Evolutionary conservation across 2,797 vertebrate species (phyloP).

Genomic region (Rousettus madagascariensis): DNA sequence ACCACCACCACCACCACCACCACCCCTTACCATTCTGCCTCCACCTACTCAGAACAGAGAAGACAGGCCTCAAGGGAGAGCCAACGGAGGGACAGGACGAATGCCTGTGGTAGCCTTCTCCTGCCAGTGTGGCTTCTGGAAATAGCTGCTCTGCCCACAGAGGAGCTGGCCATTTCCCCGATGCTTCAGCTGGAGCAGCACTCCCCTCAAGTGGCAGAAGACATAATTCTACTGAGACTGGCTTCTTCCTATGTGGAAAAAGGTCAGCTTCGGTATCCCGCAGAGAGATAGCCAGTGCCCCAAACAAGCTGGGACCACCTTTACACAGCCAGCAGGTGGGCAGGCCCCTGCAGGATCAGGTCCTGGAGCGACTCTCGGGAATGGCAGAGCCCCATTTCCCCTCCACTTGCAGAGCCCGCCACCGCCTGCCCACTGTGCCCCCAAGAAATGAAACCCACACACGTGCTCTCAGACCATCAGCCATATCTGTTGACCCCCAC

Average conservation of each 20-base stretch:
- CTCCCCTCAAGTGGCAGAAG: slow-evolving; percentile 55
- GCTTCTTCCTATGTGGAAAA: neutral
- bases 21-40: neutral
- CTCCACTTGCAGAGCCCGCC: neutral
- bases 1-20: too few species aligned
- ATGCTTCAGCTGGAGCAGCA: neutral
- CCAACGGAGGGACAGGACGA: rapidly evolving
- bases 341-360: neutral
- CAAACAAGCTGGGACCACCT: neutral
- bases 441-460: neutral
- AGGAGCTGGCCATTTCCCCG: neutral
- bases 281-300: neutral
- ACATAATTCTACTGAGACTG: neutral
- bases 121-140: neutral
- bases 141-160: neutral
- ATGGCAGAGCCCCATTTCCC: neutral
- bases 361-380: neutral
- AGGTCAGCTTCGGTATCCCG: neutral
- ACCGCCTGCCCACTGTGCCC: neutral
- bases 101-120: neutral
- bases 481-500: neutral
- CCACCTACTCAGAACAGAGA: too few species aligned
- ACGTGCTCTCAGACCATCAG: neutral
- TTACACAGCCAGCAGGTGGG: neutral
- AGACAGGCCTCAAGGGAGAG: neutral